Evolutionary conservation across 2,797 vertebrate species (phyloP).

Genomic region (Dromococcyx pavoninus): DNA sequence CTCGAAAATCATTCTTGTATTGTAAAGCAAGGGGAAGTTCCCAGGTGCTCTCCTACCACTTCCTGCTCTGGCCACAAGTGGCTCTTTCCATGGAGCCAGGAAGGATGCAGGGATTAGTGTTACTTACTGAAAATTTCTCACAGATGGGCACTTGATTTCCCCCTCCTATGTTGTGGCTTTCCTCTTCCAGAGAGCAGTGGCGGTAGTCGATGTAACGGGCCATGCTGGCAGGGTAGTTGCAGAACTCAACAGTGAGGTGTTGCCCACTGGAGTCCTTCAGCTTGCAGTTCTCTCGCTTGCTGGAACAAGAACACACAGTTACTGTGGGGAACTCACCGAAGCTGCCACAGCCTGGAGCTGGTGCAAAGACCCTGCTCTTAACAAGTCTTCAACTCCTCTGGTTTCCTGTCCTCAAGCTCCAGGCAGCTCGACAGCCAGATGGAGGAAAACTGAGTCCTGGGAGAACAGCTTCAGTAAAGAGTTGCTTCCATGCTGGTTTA

Average conservation of each 20-base stretch:
- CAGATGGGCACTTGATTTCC: constrained; percentile 75
- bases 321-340: background rate
- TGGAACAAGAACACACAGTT: constrained; percentile 48
- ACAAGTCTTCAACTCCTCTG: background rate
- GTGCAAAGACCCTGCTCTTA: background rate
- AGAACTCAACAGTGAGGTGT: constrained; percentile 87
- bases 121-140: constrained; percentile 88
- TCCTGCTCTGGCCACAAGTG: background rate
- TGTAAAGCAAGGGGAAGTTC: background rate
- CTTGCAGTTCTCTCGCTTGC: constrained; percentile 89
- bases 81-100: background rate
- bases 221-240: constrained; percentile 83
- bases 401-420: background rate
- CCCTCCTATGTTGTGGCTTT: background rate
- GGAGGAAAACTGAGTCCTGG: background rate
- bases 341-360: rapidly evolving
- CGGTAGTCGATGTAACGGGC: constrained; percentile 90
- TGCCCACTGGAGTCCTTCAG: constrained; percentile 69
- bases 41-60: background rate
- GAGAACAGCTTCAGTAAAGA: background rate
- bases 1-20: background rate
- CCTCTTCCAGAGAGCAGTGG: constrained; percentile 75
- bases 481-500: rapidly evolving
- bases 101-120: background rate
- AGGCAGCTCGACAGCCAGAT: background rate